phyloP scores from a whole-genome alignment of 2,113 vertebrate genomes.

The Amblyornis subalaris region DNA sequence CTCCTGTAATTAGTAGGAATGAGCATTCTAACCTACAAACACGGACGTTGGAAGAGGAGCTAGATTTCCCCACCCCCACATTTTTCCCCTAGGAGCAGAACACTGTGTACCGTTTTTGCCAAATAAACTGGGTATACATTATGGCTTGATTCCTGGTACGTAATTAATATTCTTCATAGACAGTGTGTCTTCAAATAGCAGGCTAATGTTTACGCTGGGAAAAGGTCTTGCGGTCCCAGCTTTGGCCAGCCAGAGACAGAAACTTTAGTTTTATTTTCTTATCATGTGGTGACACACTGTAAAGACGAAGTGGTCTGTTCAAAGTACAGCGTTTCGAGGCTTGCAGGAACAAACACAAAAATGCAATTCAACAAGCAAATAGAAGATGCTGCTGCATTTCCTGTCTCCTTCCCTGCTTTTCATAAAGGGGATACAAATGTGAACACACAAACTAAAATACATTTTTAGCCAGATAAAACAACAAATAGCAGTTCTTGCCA shows the following conservation, averaged over 20 bases:
- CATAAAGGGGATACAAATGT: neutral
- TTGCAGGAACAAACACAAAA: neutral
- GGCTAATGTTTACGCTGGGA: neutral
- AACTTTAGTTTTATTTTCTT: neutral
- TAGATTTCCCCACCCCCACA: neutral
- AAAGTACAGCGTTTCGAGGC: neutral
- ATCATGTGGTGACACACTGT: neutral
- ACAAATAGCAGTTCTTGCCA: neutral
- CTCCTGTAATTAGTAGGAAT: neutral
- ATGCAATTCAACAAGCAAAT: neutral
- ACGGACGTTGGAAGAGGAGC: neutral
- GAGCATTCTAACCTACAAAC: neutral
- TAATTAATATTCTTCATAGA: neutral
- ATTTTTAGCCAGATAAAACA: neutral
- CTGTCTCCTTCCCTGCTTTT: neutral
- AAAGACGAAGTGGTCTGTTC: neutral
- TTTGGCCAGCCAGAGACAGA: rapidly evolving
- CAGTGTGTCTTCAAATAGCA: neutral
- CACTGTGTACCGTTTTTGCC: neutral
- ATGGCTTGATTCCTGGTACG: neutral
- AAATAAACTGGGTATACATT: neutral
- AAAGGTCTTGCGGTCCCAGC: neutral
- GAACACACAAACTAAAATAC: rapidly evolving
- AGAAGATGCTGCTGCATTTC: neutral
- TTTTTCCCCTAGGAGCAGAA: neutral